Evolutionary conservation across 2,113 vertebrate species (phyloP), one percentile per base, ranked within the genome.

Genomic region (Tragelaphus buxtoni): DNA sequence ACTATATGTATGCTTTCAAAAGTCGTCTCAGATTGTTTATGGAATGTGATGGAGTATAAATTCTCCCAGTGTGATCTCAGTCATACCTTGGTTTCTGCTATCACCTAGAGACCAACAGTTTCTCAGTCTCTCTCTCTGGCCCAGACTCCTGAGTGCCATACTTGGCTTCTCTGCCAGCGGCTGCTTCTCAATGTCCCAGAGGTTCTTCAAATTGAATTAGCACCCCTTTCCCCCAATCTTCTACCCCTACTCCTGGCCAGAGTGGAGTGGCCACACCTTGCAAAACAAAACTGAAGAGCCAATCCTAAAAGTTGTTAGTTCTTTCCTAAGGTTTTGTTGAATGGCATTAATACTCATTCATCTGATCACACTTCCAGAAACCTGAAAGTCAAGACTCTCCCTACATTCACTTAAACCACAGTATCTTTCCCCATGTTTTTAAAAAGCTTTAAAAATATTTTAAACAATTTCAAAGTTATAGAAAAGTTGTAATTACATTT

Each of bases 361-460:
- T 16, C 61, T 81, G 53, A 35, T 81, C 32, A 53, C n/a, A 53
- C 51, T 91, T 47, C 32, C 72, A 95, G 55, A 72, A 95, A 81
- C 42, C 32, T 69, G 49, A 65, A 92, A 80, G n/a, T 94, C 39
- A 80, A 47, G 72, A 94, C 18, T 95, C 28, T 55, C 17, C 51
- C 32, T 77, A 63, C 6, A n/a, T 35, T 47, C 26, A 90, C 2
- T 88, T 88, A 88, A 90, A 87, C 9, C 14, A 45, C 32, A 32
- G 1, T 69, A 12, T 69, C 49, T 82, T 76, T 76, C 22, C 11
- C 17, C 16, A 69, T 60, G 60, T 74, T 94, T 87, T 95, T 45
- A 56, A 90, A 95, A 96, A 55, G 4, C 42, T 94, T 96, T 93
- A 47, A 63, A 80, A 28, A 87, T 72, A 83, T 82, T 96, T 85